These are phyloP conservation scores for Phalloptychus januarius DNA, from an alignment of 2,797 vertebrate genomes.

Conservation along the genomic window DNA sequence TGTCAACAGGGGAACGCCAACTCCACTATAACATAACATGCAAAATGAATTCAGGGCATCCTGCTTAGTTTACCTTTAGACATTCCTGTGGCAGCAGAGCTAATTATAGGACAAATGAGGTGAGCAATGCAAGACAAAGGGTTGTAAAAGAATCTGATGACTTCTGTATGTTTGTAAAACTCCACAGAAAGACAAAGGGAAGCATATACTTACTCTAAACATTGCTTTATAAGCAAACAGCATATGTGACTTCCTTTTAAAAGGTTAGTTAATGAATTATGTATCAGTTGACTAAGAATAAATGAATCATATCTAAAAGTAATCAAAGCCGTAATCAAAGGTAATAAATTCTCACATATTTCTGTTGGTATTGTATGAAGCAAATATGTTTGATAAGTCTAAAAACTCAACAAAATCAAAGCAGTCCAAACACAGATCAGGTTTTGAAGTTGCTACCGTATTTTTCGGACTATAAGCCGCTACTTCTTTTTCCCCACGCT, in stretches of 20 bases:
- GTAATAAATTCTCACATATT: not conserved
- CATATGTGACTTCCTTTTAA: not conserved
- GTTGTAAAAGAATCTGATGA: not conserved
- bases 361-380: not conserved
- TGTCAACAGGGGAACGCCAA: slow-evolving; percentile 30
- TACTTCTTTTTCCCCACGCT: no score
- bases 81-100: slow-evolving; percentile 33
- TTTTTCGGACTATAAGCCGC: no score
- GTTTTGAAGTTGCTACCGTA: no score
- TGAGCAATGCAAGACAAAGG: slow-evolving; percentile 1
- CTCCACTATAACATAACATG: slow-evolving; percentile 28
- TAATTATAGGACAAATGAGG: slow-evolving; percentile 31
- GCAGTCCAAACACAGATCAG: not conserved
- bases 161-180: not conserved
- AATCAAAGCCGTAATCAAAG: not conserved
- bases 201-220: not conserved
- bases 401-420: not conserved
- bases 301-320: not conserved
- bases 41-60: slow-evolving; percentile 31
- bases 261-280: not conserved
- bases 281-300: not conserved
- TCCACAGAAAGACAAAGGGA: not conserved
- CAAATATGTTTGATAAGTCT: not conserved
- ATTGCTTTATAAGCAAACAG: not conserved
- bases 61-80: slow-evolving; percentile 31